Evolutionary conservation across 2,888 invertebrate genomes (phyloP).

Genomic region (Ceraclea dissimilis): DNA sequence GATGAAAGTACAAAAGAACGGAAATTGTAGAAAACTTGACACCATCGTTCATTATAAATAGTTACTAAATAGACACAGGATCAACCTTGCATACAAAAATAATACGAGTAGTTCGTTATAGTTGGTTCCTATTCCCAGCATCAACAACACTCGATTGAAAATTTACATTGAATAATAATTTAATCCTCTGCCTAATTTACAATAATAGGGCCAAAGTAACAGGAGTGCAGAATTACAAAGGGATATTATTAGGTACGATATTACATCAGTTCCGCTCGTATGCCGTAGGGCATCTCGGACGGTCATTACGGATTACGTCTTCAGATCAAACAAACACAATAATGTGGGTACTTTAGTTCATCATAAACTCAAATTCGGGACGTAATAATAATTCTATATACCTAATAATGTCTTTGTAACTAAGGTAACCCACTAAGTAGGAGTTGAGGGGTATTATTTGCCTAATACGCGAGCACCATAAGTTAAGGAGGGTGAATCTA

Average conservation of each 20-base stretch:
- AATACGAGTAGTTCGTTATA: too few relatives aligned
- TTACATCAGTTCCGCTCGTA: constrained; percentile 6
- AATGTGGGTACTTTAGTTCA: background rate
- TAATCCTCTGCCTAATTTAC: constrained; percentile 8
- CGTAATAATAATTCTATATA: constrained; percentile 7
- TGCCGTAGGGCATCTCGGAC: constrained; percentile 21
- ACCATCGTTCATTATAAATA: too few relatives aligned
- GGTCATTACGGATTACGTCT: constrained; percentile 27
- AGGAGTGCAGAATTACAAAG: constrained; percentile 22
- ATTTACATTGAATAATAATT: background rate
- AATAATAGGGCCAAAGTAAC: constrained; percentile 9
- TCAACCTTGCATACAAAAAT: too few relatives aligned
- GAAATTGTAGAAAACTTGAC: too few relatives aligned
- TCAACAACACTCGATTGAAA: too few relatives aligned
- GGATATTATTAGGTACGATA: constrained; percentile 11
- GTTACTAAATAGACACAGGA: too few relatives aligned
- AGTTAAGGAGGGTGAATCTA: background rate
- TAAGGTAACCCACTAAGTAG: constrained; percentile 17
- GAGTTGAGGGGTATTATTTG: constrained; percentile 18
- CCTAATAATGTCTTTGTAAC: constrained; percentile 19
- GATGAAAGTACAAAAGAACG: too few relatives aligned
- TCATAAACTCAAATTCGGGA: constrained; percentile 25
- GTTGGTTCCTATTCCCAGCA: too few relatives aligned
- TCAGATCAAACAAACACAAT: constrained; percentile 26
- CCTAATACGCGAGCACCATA: constrained; percentile 16